Conservation (phyloP, 2,888 invertebrate genomes). For the Busseola fusca region DNA sequence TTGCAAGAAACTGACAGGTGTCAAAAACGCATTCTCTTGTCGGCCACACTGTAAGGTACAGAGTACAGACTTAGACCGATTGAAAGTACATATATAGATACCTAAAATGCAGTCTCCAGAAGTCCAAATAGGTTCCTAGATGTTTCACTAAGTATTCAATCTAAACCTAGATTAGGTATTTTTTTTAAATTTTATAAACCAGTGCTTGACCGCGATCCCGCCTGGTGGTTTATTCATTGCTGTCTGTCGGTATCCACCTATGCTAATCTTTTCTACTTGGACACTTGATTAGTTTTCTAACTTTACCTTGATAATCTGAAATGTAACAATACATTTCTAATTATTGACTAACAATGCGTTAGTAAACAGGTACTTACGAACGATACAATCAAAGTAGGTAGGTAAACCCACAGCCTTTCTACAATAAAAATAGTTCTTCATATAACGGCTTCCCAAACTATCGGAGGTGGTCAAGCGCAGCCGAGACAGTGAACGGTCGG, state of each 20-base stretch:
- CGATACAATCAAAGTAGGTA: conserved; percentile 42
- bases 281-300: conserved; percentile 32
- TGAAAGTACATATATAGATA: neutral
- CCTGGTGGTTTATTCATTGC: too few species aligned
- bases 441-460: conserved; percentile 67
- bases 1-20: neutral
- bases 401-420: conserved; percentile 58
- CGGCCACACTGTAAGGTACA: neutral
- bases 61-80: neutral
- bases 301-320: conserved; percentile 33
- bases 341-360: conserved; percentile 40
- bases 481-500: conserved; percentile 83
- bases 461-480: conserved; percentile 79
- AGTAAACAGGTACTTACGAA: conserved; percentile 28
- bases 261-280: conserved; percentile 20
- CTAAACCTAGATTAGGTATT: neutral
- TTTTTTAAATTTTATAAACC: too few species aligned
- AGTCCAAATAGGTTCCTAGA: neutral
- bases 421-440: conserved; percentile 61
- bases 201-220: too few species aligned
- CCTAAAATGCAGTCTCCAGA: neutral
- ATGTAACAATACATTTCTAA: conserved; percentile 40
- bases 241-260: neutral
- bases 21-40: neutral
- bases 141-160: too few species aligned